Evolutionary conservation across 2,888 invertebrate species (phyloP).

Genomic region (Polydrusus pterygomalis): DNA sequence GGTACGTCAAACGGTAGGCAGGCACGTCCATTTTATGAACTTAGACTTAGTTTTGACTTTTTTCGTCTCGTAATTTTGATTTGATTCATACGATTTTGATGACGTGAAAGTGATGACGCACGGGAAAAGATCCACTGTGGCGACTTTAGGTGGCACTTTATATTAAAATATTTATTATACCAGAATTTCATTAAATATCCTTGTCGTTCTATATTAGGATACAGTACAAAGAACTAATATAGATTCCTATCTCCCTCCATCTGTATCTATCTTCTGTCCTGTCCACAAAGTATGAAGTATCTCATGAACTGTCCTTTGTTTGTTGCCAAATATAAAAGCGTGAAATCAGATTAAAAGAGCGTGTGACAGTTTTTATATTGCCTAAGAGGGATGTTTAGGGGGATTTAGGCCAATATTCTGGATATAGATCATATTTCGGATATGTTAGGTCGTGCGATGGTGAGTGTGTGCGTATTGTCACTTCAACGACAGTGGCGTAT

Average conservation of each 20-base stretch:
- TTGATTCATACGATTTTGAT: no score
- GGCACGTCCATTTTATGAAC: no score
- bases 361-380: constrained; percentile 57
- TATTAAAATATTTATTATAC: no score
- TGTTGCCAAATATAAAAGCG: constrained; percentile 53
- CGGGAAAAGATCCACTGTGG: no score
- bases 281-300: constrained; percentile 40
- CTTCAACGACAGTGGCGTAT: constrained; percentile 15
- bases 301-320: constrained; percentile 48
- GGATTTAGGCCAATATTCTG: constrained; percentile 53
- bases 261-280: constrained; percentile 28
- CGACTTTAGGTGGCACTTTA: no score
- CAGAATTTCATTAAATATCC: constrained; percentile 6
- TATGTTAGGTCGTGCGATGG: constrained; percentile 21
- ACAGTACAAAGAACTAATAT: constrained; percentile 10
- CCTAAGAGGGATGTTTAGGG: constrained; percentile 56
- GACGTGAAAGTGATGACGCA: no score
- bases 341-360: constrained; percentile 57
- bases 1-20: no score
- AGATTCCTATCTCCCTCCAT: constrained; percentile 13
- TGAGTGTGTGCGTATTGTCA: constrained; percentile 34
- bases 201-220: constrained; percentile 3
- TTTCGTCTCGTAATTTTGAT: no score
- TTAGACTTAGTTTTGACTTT: no score
- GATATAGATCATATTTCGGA: constrained; percentile 54